Evolutionary conservation across 2,113 vertebrate genomes (phyloP).

Genomic region (Dicerorhinus sumatrensis): DNA sequence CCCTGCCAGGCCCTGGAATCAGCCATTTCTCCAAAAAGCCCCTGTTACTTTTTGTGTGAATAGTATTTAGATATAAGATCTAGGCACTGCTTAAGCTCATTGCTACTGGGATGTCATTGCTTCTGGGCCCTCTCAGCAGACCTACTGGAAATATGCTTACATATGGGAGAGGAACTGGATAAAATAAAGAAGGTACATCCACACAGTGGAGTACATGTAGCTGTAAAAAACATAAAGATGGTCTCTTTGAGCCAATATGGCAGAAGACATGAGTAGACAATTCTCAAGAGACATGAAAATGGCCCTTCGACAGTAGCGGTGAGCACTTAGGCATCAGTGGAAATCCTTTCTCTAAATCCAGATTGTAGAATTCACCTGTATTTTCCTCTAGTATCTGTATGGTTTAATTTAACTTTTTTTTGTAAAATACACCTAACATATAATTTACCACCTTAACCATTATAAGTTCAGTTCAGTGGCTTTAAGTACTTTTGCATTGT

Average conservation of each 20-base stretch:
- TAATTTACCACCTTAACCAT: background rate
- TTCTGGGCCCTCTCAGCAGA: background rate
- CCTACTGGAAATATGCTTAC: fast-evolving
- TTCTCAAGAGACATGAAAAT: background rate
- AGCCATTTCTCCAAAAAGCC: background rate
- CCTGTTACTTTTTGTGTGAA: background rate
- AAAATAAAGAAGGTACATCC: background rate
- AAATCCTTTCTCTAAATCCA: background rate
- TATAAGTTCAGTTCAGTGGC: background rate
- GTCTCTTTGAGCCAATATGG: background rate
- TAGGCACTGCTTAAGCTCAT: fast-evolving
- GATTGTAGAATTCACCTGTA: fast-evolving
- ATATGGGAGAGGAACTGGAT: background rate
- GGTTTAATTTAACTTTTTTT: background rate
- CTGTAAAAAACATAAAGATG: background rate
- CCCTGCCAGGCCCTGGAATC: background rate
- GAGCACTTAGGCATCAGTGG: background rate
- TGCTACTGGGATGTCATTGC: fast-evolving
- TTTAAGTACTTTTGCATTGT: fast-evolving
- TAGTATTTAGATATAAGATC: background rate
- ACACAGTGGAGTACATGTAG: fast-evolving
- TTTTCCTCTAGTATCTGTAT: background rate
- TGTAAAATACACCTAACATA: background rate
- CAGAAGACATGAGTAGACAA: background rate
- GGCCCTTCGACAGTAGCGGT: background rate